phyloP scores from a whole-genome alignment of 2,888 invertebrate genomes.

The Buathra laborator region DNA sequence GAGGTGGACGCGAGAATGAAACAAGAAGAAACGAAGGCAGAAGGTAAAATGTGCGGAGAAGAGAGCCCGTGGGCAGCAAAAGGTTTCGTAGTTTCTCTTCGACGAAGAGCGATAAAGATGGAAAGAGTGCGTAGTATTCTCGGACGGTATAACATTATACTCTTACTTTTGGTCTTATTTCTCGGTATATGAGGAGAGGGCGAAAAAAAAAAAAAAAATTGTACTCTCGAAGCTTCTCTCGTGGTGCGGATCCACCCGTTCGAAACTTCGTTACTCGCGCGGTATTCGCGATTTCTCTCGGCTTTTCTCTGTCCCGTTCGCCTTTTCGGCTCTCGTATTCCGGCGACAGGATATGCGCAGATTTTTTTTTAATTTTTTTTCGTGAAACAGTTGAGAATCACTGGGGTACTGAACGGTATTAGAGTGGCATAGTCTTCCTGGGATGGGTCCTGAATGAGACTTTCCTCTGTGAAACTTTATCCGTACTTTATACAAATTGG shows the following conservation, averaged over 20 bases:
- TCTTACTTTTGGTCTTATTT: not conserved
- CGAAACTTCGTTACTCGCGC: not conserved
- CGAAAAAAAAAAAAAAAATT: conserved; percentile 15
- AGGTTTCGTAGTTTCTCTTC: conserved; percentile 53
- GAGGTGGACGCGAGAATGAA: conserved; percentile 22
- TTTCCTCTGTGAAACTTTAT: conserved; percentile 52
- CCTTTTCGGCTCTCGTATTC: not conserved
- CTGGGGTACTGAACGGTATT: conserved; percentile 35
- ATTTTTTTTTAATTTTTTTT: not conserved
- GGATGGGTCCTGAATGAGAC: conserved; percentile 36
- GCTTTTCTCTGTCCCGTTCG: not conserved
- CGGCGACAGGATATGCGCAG: not conserved
- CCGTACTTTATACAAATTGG: conserved; percentile 70
- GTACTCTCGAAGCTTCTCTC: not conserved
- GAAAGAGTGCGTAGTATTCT: not conserved
- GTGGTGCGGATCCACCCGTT: not conserved
- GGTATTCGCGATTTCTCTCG: conserved; percentile 2
- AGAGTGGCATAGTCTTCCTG: conserved; percentile 45
- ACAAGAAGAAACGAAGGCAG: conserved; percentile 23
- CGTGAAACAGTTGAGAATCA: conserved; percentile 45
- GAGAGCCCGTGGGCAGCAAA: conserved; percentile 20
- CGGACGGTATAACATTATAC: not conserved
- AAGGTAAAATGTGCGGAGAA: conserved; percentile 26
- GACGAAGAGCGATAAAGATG: conserved; percentile 7
- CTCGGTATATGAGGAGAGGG: not conserved